A percentile compares a stretch with the other conserved stretches of the same genome.
These are phyloP conservation scores for Dione vanillae DNA, from an alignment of 2,888 invertebrate species.

Conservation along the genomic window DNA sequence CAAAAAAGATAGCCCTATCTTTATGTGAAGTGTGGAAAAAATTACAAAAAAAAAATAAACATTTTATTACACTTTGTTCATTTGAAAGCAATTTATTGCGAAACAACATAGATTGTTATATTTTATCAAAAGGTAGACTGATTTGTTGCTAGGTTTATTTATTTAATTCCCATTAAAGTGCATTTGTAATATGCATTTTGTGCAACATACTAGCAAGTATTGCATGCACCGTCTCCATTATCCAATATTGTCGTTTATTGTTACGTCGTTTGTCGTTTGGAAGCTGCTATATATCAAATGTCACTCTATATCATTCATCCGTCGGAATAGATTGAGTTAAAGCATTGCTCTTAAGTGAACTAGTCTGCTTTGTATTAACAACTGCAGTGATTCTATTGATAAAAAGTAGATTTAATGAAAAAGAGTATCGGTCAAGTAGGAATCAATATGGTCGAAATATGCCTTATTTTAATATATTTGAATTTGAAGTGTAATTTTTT, in stretches of 20 bases:
- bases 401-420: not conserved
- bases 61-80: not conserved
- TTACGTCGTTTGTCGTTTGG: conserved; percentile 20
- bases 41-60: not conserved
- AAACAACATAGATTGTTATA: too few relatives aligned
- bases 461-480: too few relatives aligned
- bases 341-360: conserved; percentile 1
- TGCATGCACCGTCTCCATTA: conserved; percentile 4
- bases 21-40: not conserved
- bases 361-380: not conserved
- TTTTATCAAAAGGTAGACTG: too few relatives aligned
- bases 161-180: too few relatives aligned
- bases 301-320: conserved; percentile 14
- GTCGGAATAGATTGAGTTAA: conserved; percentile 15
- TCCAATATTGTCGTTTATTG: conserved; percentile 16
- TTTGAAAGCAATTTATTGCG: not conserved
- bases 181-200: not conserved
- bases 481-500: too few relatives aligned
- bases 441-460: too few relatives aligned
- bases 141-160: too few relatives aligned
- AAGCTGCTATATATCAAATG: conserved; percentile 22
- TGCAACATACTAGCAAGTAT: not conserved
- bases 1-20: not conserved
- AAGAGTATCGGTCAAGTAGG: not conserved
- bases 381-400: not conserved